These are phyloP conservation scores for Athene cunicularia DNA, from an alignment of 2,113 vertebrate species.

Conservation along the genomic window DNA sequence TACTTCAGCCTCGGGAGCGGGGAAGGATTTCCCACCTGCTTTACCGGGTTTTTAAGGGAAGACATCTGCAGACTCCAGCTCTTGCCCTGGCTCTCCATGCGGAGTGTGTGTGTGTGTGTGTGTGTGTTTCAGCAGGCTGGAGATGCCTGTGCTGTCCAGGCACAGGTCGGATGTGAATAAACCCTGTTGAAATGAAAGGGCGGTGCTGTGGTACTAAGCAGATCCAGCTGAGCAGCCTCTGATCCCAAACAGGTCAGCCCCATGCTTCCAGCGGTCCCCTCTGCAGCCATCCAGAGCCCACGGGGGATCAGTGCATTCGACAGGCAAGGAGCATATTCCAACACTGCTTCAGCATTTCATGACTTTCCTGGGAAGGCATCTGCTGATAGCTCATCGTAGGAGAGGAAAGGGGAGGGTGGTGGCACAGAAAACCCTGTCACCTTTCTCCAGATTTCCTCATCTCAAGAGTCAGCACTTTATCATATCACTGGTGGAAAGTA, in stretches of 20 bases:
- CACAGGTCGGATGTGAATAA: background rate
- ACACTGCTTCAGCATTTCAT: accelerated
- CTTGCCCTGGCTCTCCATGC: accelerated
- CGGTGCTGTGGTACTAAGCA: background rate
- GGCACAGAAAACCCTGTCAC: background rate
- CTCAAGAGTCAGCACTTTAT: background rate
- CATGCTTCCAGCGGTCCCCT: accelerated
- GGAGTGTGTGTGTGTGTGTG: accelerated
- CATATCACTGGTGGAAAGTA: background rate
- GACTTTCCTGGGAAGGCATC: background rate
- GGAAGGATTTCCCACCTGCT: background rate
- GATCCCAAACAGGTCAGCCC: background rate
- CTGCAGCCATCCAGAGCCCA: background rate
- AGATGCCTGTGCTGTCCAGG: background rate
- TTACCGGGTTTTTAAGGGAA: background rate
- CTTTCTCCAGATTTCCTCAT: background rate
- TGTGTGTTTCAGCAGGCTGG: background rate
- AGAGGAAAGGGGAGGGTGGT: background rate
- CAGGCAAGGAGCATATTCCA: background rate
- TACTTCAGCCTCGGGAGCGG: background rate
- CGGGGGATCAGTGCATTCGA: accelerated
- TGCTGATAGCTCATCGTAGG: accelerated
- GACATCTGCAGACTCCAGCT: background rate
- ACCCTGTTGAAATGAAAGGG: background rate
- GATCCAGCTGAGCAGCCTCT: background rate